Base-by-base conservation (phyloP, 1,140 invertebrate genomes). In the Proales similis region DNA sequence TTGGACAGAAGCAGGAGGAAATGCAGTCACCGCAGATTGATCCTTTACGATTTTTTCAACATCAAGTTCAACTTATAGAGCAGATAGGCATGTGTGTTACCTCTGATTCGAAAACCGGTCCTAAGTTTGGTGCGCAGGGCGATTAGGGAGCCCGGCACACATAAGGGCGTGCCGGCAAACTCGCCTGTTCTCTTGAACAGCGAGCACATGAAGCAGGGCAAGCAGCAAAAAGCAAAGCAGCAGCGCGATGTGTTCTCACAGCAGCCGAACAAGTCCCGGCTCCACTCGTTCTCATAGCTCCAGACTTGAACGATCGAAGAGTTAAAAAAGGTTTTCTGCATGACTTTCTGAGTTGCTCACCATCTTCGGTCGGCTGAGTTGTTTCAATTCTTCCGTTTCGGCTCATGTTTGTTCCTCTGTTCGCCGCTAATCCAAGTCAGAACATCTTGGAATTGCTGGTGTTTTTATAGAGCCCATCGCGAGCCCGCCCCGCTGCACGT, bases 61-160 rank as follows among this genome's bases (percentile, higher is more conserved):
- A 14, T 20, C 38, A n/a, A 3, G 12, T 11, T 24, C 11, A 46
- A 12, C 5, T 11, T 24, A 46, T 46, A 7, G 27, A 20, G 27
- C 12, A 3, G 5, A 11, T 30, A 7, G 20, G 3, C 17, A 48
- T 20, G 20, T 57, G 33, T 36, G 33, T 9, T 36, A 57, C 51
- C 51, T 42, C 45, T 57, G 29, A 57, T 42, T 57, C 51, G 27
- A 42, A 57, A 57, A 22, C 26, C 51, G 30, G 51, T 57, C 32
- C 51, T 57, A 3, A 57, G 20, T 22, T 57, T 57, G 17, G 26
- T 20, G 7, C 51, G 24, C 2, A 57, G 30, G 19, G 51, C 26
- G 30, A 42, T 26, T 17, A 57, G 14, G 27, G 51, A 14, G 9
- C 17, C 19, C 30, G 51, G 51, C 20, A 42, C 7, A 42, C 39